Conservation (phyloP, 2,113 vertebrate genomes). For the Rhinogobius similis region DNA sequence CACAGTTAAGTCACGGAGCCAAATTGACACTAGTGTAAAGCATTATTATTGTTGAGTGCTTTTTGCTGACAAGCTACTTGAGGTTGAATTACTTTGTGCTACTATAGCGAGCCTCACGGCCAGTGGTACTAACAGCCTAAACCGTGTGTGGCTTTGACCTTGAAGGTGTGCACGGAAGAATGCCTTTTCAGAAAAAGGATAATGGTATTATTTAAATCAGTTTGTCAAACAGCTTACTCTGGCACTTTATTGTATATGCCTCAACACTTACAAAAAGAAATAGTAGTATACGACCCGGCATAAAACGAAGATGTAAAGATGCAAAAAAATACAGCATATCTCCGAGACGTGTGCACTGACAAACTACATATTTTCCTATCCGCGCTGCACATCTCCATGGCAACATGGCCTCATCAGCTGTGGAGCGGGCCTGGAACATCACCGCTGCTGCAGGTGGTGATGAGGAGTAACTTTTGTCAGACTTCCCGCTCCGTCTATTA, state of each 20-base stretch:
- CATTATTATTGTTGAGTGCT: constrained; percentile 43
- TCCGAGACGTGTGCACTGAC: too few relatives aligned
- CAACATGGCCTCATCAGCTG: too few relatives aligned
- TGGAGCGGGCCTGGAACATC: too few relatives aligned
- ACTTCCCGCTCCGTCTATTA: too few relatives aligned
- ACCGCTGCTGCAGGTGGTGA: too few relatives aligned
- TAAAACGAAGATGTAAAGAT: too few relatives aligned
- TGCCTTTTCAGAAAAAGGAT: constrained; percentile 20
- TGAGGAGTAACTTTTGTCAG: too few relatives aligned
- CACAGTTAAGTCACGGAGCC: constrained; percentile 22
- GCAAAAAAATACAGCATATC: too few relatives aligned
- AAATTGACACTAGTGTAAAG: constrained; percentile 41
- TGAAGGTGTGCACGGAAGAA: constrained; percentile 9
- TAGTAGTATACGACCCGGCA: background rate
- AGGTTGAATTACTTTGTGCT: constrained; percentile 28
- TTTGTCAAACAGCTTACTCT: background rate
- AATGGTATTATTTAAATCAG: background rate
- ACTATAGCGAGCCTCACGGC: constrained; percentile 27
- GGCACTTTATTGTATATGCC: background rate
- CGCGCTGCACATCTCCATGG: too few relatives aligned
- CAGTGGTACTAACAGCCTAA: constrained; percentile 17
- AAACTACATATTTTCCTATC: too few relatives aligned
- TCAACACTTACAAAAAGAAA: background rate
- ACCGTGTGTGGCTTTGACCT: constrained; percentile 16
- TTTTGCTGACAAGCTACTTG: constrained; percentile 51